Conservation (phyloP, 2,888 invertebrate genomes). For the Suillia variegata region DNA sequence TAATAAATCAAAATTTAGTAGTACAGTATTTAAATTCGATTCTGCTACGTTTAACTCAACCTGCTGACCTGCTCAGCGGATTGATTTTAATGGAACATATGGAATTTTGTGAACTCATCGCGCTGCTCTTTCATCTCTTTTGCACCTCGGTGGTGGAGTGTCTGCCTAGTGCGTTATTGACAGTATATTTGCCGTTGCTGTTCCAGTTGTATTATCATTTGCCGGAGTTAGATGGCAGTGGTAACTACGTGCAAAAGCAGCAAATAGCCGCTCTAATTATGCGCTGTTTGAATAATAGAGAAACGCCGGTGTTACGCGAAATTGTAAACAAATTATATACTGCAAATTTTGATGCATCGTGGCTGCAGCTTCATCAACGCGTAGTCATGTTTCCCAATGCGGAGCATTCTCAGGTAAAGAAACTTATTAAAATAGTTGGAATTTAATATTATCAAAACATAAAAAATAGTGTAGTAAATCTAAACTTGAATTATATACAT, state of each 20-base stretch:
- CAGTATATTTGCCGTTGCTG: conserved; percentile 45
- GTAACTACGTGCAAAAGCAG: conserved; percentile 24
- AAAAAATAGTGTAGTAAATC: too few relatives aligned
- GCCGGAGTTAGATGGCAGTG: too few relatives aligned
- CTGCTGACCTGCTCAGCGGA: conserved; percentile 46
- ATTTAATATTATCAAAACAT: not conserved
- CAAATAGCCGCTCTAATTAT: conserved; percentile 39
- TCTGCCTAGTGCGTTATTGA: conserved; percentile 48
- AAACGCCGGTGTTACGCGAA: conserved; percentile 37
- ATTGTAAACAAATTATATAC: conserved; percentile 39
- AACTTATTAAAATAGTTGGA: too few relatives aligned
- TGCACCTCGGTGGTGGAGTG: conserved; percentile 53
- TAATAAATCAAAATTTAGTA: conserved; percentile 36
- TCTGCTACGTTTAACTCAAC: conserved; percentile 40
- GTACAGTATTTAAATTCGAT: conserved; percentile 26
- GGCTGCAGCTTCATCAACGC: conserved; percentile 41
- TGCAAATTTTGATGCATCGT: conserved; percentile 32
- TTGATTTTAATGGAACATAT: conserved; percentile 51
- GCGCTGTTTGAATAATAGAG: conserved; percentile 52
- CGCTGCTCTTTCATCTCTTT: conserved; percentile 48
- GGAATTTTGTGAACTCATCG: conserved; percentile 40
- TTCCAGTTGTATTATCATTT: conserved; percentile 46
- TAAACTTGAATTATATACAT: too few relatives aligned
- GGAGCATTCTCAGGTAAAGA: too few relatives aligned
- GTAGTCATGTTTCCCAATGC: conserved; percentile 34